Evolutionary conservation across 2,113 vertebrate genomes (phyloP).

Genomic region (Rostratula benghalensis): DNA sequence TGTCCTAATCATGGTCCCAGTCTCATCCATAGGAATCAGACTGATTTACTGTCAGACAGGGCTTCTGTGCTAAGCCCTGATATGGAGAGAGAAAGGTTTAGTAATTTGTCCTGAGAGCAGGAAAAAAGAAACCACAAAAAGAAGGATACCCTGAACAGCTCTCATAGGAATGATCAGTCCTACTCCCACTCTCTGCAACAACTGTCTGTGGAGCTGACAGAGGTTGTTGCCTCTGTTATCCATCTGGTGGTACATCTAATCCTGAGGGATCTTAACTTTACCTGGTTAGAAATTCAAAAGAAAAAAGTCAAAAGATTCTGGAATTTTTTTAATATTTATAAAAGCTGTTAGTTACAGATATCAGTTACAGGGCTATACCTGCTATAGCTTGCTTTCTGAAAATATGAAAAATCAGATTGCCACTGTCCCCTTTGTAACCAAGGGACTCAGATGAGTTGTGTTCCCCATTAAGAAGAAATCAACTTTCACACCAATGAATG

Average conservation of each 20-base stretch:
- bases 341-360: not conserved
- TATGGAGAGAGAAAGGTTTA: not conserved
- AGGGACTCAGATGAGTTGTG: not conserved
- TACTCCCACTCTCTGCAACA: fast-evolving
- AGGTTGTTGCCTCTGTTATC: not conserved
- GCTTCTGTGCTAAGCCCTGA: not conserved
- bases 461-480: not conserved
- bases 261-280: not conserved
- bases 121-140: not conserved
- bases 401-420: not conserved
- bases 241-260: not conserved
- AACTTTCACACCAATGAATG: not conserved
- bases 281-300: not conserved
- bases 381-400: not conserved
- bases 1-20: not conserved
- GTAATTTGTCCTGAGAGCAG: not conserved
- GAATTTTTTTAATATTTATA: not conserved
- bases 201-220: not conserved
- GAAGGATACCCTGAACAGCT: not conserved
- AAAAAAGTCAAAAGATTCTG: not conserved
- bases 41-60: not conserved
- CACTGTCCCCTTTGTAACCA: not conserved
- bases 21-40: not conserved
- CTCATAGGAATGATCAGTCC: not conserved
- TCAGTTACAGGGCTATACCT: not conserved